These are phyloP conservation scores for Sebastes schlegelii DNA, from an alignment of 2,113 vertebrate species.

Conservation along the genomic window DNA sequence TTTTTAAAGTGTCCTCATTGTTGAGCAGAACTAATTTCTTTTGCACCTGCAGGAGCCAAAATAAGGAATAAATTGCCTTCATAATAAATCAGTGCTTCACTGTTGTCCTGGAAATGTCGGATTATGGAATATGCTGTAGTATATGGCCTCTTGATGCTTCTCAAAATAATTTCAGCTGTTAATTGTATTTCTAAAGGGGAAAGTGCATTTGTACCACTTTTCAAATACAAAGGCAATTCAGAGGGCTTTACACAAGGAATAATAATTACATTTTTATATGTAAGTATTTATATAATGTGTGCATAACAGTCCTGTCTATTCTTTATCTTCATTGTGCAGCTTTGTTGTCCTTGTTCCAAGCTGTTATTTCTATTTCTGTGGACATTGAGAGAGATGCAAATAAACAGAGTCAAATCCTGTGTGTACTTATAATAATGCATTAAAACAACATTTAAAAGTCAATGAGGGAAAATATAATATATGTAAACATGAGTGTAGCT, in stretches of 20 bases:
- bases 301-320: too few species aligned
- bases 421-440: neutral
- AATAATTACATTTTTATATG: neutral
- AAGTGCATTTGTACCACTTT: too few species aligned
- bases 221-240: too few species aligned
- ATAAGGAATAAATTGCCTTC: neutral
- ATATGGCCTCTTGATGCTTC: too few species aligned
- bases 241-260: neutral
- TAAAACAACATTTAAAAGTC: neutral
- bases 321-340: too few species aligned
- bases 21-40: constrained; percentile 8
- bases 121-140: neutral
- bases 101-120: constrained; percentile 19
- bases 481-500: neutral
- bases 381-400: too few species aligned
- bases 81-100: constrained; percentile 35
- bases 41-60: constrained; percentile 46
- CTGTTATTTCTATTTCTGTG: too few species aligned
- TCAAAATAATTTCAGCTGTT: too few species aligned
- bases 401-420: too few species aligned
- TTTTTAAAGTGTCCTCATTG: constrained; percentile 9
- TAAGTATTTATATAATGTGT: too few species aligned
- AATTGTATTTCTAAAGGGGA: too few species aligned
- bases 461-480: neutral
- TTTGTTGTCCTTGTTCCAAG: too few species aligned